phyloP scores from a whole-genome alignment of 2,113 vertebrate genomes.

The Electrona antarctica region DNA sequence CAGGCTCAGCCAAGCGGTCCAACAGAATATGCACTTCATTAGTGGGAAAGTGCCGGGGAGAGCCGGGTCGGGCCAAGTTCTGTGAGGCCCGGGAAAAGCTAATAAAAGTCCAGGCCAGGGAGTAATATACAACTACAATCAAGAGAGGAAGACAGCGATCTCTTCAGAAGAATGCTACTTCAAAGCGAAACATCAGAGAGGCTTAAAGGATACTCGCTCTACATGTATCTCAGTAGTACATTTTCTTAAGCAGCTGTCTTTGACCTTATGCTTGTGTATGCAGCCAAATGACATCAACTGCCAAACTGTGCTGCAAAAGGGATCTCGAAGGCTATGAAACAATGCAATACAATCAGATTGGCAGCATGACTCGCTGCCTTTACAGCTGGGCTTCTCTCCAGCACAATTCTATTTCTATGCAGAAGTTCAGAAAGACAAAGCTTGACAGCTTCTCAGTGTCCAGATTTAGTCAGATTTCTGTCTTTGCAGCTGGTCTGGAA shows the following conservation, averaged over 20 bases:
- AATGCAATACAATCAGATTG: conserved; percentile 9
- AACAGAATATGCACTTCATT: conserved; percentile 81
- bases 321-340: conserved; percentile 13
- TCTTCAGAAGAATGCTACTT: conserved; percentile 41
- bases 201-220: conserved; percentile 29
- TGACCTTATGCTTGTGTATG: background rate
- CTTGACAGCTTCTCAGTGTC: conserved; percentile 20
- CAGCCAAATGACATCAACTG: conserved; percentile 37
- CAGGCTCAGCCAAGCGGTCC: conserved; percentile 56
- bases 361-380: conserved; percentile 1
- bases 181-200: conserved; percentile 56
- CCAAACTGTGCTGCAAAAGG: conserved; percentile 33
- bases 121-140: conserved; percentile 62
- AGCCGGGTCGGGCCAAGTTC: conserved; percentile 72
- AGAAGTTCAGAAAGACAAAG: conserved; percentile 34
- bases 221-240: conserved; percentile 46
- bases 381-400: conserved; percentile 27
- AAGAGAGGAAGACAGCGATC: conserved; percentile 27
- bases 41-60: conserved; percentile 77
- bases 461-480: conserved; percentile 32
- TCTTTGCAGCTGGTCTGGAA: conserved; percentile 51
- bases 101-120: conserved; percentile 75
- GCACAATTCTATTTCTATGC: conserved; percentile 38
- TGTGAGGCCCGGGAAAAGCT: conserved; percentile 76
- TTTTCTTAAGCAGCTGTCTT: conserved; percentile 8